Evolutionary conservation across 2,888 invertebrate species (phyloP).

Genomic region (Hirtodrosophila trivittata): DNA sequence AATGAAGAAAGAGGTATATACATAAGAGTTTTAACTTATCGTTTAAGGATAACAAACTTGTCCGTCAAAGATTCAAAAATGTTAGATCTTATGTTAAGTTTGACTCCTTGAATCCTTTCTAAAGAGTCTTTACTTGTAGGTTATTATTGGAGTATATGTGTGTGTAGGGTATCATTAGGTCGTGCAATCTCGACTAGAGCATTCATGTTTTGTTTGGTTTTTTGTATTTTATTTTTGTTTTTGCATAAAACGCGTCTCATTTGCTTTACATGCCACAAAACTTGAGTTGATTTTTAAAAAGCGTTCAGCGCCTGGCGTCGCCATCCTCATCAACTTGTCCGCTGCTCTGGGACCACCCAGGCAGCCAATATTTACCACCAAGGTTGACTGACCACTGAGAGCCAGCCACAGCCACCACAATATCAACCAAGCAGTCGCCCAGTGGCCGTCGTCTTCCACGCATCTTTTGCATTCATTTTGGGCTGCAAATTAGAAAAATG

Average conservation of each 20-base stretch:
- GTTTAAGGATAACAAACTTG: no score
- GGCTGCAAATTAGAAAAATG: conserved; percentile 75
- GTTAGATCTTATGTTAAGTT: no score
- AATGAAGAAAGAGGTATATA: no score
- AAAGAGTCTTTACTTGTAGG: no score
- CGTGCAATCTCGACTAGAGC: neutral
- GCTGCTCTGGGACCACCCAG: conserved; percentile 55
- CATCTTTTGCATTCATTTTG: conserved; percentile 42
- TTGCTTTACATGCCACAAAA: conserved; percentile 71
- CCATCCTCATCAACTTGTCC: conserved; percentile 37
- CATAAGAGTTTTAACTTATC: no score
- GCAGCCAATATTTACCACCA: conserved; percentile 63
- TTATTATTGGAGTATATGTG: no score
- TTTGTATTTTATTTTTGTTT: conserved; percentile 33
- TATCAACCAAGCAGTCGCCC: neutral
- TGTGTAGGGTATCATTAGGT: neutral
- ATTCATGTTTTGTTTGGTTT: conserved; percentile 19
- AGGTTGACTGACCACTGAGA: conserved; percentile 43
- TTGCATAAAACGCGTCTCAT: conserved; percentile 77
- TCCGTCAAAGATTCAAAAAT: no score
- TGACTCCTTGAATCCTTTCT: no score
- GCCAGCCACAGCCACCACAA: neutral
- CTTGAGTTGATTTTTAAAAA: conserved; percentile 65
- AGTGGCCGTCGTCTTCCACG: no score
- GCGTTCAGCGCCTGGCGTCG: conserved; percentile 59